phyloP scores from a whole-genome alignment of 2,113 vertebrate genomes.

The Himantopus leucocephalus region DNA sequence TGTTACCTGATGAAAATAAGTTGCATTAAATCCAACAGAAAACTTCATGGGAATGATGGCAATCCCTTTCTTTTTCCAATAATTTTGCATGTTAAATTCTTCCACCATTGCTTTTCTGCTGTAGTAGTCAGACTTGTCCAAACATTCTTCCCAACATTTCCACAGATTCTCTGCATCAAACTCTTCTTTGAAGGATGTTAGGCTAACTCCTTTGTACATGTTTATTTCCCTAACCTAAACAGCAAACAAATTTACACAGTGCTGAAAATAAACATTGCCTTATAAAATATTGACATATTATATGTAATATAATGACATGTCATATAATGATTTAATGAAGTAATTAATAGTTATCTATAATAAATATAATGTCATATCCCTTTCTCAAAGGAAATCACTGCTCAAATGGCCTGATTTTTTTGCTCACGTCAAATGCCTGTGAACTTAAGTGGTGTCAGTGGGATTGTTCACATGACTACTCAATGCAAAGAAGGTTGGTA shows the following conservation, averaged over 20 bases:
- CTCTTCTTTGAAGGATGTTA: constrained; percentile 79
- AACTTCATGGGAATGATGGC: constrained; percentile 83
- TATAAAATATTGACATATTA: neutral
- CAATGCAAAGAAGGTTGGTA: neutral
- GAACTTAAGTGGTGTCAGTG: neutral
- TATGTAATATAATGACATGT: neutral
- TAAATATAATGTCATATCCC: neutral
- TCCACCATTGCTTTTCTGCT: constrained; percentile 48
- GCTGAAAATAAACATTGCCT: neutral
- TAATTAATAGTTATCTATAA: neutral
- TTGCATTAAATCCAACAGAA: constrained; percentile 75
- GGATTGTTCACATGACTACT: neutral
- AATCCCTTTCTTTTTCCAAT: constrained; percentile 86
- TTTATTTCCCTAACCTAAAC: constrained; percentile 82
- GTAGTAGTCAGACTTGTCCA: constrained; percentile 69
- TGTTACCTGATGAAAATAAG: constrained; percentile 81
- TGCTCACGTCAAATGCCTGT: neutral
- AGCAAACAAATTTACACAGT: neutral
- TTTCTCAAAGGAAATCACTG: neutral
- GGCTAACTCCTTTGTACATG: constrained; percentile 78
- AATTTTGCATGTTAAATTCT: constrained; percentile 81
- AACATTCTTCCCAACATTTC: constrained; percentile 83
- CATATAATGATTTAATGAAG: neutral
- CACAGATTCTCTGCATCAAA: constrained; percentile 77
- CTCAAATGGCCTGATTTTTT: neutral